These are phyloP conservation scores for Troides aeacus DNA, from an alignment of 2,888 invertebrate genomes.

Conservation along the genomic window DNA sequence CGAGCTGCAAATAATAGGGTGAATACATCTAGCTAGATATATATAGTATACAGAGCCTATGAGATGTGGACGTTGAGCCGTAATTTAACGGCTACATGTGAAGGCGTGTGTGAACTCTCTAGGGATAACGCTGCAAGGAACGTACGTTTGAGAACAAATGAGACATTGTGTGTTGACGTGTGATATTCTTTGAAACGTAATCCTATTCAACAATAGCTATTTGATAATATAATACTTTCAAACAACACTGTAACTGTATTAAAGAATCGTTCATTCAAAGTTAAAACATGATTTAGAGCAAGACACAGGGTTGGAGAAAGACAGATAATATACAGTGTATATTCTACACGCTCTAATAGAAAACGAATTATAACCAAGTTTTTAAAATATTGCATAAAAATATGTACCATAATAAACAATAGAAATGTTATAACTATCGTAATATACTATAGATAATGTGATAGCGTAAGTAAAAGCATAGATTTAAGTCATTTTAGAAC, in stretches of 20 bases:
- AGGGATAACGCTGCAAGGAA: conserved; percentile 30
- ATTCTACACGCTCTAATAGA: no score
- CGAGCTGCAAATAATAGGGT: conserved; percentile 27
- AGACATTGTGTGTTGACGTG: conserved; percentile 26
- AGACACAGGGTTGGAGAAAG: no score
- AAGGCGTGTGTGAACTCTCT: conserved; percentile 30
- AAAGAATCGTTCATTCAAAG: no score
- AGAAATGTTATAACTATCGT: no score
- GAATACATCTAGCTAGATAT: conserved; percentile 7
- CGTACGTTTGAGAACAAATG: conserved; percentile 30
- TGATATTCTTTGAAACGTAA: conserved; percentile 24
- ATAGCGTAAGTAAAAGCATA: no score
- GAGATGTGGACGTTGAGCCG: conserved; percentile 21
- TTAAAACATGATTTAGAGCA: no score
- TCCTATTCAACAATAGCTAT: not conserved
- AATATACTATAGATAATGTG: no score
- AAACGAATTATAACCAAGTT: no score
- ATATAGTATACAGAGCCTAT: conserved; percentile 7
- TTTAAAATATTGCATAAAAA: no score
- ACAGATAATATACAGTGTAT: no score
- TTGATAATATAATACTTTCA: not conserved
- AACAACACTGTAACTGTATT: not conserved
- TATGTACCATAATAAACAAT: no score
- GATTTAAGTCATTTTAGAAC: no score
- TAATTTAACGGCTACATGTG: conserved; percentile 33